Conservation (phyloP, 1,140 invertebrate species). For the Brachionus koreanus region DNA sequence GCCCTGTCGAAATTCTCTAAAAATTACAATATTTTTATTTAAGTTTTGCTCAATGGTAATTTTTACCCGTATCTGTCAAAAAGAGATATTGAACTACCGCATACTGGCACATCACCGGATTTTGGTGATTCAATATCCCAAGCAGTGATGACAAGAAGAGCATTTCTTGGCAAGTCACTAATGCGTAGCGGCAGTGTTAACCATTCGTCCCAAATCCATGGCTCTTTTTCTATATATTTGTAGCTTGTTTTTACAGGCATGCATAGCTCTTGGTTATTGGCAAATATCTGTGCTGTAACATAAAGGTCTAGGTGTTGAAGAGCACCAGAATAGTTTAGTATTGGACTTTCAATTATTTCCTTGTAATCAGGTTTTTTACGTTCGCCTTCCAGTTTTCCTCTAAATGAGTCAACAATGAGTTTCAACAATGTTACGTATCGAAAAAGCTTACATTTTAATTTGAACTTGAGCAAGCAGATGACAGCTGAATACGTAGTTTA, state of each 20-base stretch:
- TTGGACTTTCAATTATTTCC: constrained; percentile 76
- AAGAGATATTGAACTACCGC: constrained; percentile 27
- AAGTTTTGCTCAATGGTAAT: not conserved
- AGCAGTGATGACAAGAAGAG: not conserved
- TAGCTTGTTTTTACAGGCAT: constrained; percentile 85
- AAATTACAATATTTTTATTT: not conserved
- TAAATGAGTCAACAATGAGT: not conserved
- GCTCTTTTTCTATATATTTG: constrained; percentile 83
- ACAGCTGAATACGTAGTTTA: constrained; percentile 39
- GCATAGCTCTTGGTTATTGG: constrained; percentile 75
- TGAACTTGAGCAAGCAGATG: constrained; percentile 36
- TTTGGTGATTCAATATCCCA: constrained; percentile 39
- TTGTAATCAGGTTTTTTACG: constrained; percentile 78
- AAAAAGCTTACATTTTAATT: constrained; percentile 40
- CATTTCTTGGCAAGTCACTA: constrained; percentile 75
- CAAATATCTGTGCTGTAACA: constrained; percentile 80
- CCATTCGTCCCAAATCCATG: constrained; percentile 92
- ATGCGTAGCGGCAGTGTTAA: constrained; percentile 82
- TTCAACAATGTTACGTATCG: not conserved
- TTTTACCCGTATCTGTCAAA: constrained; percentile 41
- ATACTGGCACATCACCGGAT: constrained; percentile 1
- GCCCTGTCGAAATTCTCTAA: constrained; percentile 56
- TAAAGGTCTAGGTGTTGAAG: constrained; percentile 75
- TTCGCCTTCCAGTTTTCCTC: constrained; percentile 88
- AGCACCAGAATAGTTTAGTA: constrained; percentile 82